Conservation (phyloP, 2,797 vertebrate species). For the Molothrus aeneus region DNA sequence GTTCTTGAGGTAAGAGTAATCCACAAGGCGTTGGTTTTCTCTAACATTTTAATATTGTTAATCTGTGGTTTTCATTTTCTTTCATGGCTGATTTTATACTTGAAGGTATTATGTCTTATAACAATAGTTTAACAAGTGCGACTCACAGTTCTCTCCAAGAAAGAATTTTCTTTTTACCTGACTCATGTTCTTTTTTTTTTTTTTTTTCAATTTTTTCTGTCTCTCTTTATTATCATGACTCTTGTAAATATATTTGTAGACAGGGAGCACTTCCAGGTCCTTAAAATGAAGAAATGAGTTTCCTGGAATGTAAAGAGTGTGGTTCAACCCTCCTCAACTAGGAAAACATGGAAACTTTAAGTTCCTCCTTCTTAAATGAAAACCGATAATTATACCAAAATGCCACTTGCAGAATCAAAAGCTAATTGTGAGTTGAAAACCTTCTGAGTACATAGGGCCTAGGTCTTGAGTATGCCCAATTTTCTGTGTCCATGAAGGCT, state of each 20-base stretch:
- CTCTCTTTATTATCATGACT: not conserved
- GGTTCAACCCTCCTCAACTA: not conserved
- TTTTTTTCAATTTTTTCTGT: not conserved
- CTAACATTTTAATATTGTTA: not conserved
- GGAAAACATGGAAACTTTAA: not conserved
- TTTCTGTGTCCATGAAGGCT: not conserved
- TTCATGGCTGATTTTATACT: not conserved
- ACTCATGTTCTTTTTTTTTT: not conserved
- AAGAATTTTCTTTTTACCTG: not conserved
- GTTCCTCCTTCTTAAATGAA: not conserved
- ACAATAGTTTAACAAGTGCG: not conserved
- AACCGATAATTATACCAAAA: not conserved
- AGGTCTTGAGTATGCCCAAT: not conserved
- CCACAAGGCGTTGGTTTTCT: not conserved
- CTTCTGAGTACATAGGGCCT: accelerated
- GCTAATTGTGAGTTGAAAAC: not conserved
- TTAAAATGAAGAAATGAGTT: not conserved
- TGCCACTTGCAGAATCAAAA: not conserved
- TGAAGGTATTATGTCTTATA: not conserved
- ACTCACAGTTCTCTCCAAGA: not conserved
- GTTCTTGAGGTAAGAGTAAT: not conserved
- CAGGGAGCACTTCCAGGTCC: accelerated
- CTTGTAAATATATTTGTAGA: not conserved
- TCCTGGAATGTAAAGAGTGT: not conserved
- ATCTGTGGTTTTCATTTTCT: not conserved